phyloP scores from a whole-genome alignment of 2,113 vertebrate species.

The Cinclus mexicanus region DNA sequence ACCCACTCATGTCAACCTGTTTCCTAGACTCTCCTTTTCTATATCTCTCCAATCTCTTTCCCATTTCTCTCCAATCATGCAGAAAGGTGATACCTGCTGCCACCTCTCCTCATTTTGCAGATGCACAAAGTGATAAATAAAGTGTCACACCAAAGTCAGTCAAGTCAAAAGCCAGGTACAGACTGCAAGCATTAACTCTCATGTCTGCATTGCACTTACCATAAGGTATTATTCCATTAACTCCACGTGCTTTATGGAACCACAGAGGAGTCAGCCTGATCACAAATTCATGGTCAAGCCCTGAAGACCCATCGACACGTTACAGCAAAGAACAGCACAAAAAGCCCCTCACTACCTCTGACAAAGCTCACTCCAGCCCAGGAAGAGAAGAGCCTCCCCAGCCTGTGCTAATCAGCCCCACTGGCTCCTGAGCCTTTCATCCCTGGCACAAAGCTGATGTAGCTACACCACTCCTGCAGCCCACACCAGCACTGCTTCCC shows the following conservation, averaged over 20 bases:
- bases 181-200: background rate
- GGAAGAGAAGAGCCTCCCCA: background rate
- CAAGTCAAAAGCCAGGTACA: background rate
- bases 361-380: background rate
- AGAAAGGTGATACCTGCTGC: background rate
- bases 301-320: background rate
- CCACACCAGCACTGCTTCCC: background rate
- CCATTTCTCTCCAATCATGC: background rate
- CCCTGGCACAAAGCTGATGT: background rate
- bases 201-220: background rate
- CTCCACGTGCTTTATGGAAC: background rate
- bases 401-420: accelerated
- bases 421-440: background rate
- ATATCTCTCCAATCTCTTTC: background rate
- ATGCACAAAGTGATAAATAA: background rate
- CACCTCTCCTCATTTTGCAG: background rate
- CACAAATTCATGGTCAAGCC: background rate
- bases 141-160: background rate
- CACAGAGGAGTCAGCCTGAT: background rate
- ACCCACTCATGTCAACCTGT: background rate
- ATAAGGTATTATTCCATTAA: background rate
- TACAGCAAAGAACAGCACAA: background rate
- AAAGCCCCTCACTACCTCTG: background rate
- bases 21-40: background rate
- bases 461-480: background rate